Conservation (phyloP, 2,888 invertebrate genomes). For the Chloromyia formosa region DNA sequence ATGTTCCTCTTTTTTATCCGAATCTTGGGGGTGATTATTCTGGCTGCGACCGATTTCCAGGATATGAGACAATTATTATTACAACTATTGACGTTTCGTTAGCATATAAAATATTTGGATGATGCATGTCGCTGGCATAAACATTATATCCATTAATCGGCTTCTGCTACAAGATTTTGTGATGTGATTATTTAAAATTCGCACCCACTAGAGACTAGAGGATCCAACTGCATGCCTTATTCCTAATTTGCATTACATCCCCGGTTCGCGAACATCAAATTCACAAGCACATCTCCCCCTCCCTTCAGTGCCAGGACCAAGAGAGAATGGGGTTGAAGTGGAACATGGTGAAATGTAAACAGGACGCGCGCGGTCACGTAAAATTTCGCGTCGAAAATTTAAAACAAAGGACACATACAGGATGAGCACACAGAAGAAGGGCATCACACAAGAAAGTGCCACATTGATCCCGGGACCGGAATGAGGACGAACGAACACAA, state of each 20-base stretch:
- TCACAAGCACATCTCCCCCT: background rate
- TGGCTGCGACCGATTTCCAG: no score
- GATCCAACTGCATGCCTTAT: no score
- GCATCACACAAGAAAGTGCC: background rate
- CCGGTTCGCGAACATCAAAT: background rate
- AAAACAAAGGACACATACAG: constrained; percentile 48
- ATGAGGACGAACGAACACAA: background rate
- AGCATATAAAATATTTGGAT: no score
- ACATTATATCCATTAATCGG: no score
- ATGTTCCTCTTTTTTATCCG: no score
- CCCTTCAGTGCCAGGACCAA: background rate
- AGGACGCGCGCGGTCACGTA: constrained; percentile 51
- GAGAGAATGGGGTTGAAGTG: background rate
- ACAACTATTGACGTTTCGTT: no score
- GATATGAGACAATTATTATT: no score
- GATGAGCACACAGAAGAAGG: background rate
- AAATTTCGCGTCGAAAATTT: constrained; percentile 50
- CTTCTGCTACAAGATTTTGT: no score
- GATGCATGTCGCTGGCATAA: no score
- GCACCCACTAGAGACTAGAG: no score
- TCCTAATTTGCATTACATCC: background rate
- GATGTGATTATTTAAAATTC: no score
- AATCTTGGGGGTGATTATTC: no score
- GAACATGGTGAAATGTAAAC: constrained; percentile 44
- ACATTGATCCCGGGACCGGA: background rate